Base-by-base conservation (phyloP, 2,888 invertebrate genomes). In the Ptilodon capucinus region DNA sequence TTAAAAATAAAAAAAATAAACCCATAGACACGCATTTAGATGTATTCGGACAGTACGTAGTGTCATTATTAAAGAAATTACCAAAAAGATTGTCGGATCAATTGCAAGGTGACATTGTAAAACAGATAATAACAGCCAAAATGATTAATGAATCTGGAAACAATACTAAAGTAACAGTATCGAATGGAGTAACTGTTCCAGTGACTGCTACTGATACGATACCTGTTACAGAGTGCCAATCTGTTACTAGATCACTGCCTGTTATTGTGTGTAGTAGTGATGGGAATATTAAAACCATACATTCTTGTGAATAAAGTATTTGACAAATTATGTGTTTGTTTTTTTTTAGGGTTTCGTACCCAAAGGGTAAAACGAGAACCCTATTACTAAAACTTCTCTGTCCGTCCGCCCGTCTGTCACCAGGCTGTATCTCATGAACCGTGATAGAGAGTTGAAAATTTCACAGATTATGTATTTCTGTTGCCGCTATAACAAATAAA, bases 31-130 rank as follows among this genome's bases (percentile, higher is more conserved):
- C 28, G n/a, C n/a, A 5, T n/a, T n/a, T 28, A 4, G 72, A 79
- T 17, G 50, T 67, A 14, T 81, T 81, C 18, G 76, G 73, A 0
- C 65, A 63, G 43, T 81, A 81, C 17, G 16, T 79, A 0, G 62
- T 60, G 0, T 71, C 77, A 0, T 42, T 81, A 36, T 42, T 81
- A 11, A 69, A 63, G 48, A 68, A 74, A n/a, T 14, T 81, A 2
- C 81, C 81, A 0, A 68, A 64, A 34, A 30, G 63, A 0, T 57
- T 68, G 0, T 73, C 79, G 0, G 71, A 69, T 46, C 57, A 60
- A 4, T 18, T 81, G 0, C 81, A 81, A 54, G 62, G 59, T 7
- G 73, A 79, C 2, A 72, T 81, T 14, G 56, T 75, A 3, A 68
- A 67, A 28, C 74, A 58, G 16, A 58, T 68, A 32, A 35, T 64